A percentile compares a stretch with the other conserved stretches of the same genome.
These are phyloP conservation scores for Hemicordylus capensis DNA, from an alignment of 2,113 vertebrate genomes.

Conservation along the genomic window DNA sequence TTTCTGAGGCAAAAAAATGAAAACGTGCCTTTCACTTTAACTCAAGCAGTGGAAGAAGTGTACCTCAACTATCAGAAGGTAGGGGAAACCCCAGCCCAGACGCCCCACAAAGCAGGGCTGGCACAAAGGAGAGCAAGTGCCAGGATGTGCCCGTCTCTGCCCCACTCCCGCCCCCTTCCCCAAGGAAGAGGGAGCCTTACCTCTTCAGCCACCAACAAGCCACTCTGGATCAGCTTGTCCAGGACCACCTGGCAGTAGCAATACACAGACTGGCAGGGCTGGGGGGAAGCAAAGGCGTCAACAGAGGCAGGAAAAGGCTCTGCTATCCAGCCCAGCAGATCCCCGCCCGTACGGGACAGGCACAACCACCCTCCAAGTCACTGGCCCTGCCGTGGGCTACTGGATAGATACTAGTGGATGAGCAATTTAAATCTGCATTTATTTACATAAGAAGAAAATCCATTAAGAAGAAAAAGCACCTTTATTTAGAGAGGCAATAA, in stretches of 20 bases:
- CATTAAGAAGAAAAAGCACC: too few relatives aligned
- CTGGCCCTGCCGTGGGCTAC: too few relatives aligned
- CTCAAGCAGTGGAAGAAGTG: background rate
- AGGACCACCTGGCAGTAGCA: slow-evolving; percentile 82
- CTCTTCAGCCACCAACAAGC: slow-evolving; percentile 88
- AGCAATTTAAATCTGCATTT: too few relatives aligned
- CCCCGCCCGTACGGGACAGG: background rate
- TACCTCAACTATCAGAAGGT: background rate
- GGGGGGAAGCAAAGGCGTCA: background rate
- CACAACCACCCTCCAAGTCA: too few relatives aligned
- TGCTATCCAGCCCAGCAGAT: slow-evolving; percentile 47
- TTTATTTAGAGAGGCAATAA: too few relatives aligned
- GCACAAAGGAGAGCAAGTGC: too few relatives aligned
- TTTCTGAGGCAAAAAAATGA: background rate
- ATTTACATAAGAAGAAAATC: too few relatives aligned
- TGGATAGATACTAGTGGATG: too few relatives aligned
- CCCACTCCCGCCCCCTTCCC: background rate
- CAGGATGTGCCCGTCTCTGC: too few relatives aligned
- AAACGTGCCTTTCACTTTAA: background rate
- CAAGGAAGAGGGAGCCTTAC: slow-evolving; percentile 68
- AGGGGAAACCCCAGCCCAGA: background rate
- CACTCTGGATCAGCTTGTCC: slow-evolving; percentile 89
- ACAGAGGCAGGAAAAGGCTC: background rate
- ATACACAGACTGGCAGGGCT: slow-evolving; percentile 88
- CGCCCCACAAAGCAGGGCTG: background rate